Conservation (phyloP, 2,113 vertebrate genomes). For the Pica pica region DNA sequence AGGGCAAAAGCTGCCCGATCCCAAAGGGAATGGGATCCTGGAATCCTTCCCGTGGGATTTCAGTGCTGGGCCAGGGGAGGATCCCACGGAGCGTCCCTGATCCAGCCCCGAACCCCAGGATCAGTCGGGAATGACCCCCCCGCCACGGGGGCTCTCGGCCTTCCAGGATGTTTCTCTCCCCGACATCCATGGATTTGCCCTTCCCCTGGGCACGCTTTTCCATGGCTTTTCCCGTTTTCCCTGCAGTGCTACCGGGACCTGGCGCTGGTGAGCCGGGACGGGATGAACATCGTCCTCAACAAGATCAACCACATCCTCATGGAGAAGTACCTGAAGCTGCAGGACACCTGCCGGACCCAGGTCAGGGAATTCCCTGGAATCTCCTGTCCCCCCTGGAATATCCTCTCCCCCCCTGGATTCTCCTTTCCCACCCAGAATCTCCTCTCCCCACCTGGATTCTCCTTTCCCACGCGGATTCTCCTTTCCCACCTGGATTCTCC, state of each 20-base stretch:
- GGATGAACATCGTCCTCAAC: slow-evolving; percentile 88
- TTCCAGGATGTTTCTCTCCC: neutral
- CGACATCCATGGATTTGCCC: fast-evolving
- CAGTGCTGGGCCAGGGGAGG: neutral
- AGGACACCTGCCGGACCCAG: slow-evolving; percentile 85
- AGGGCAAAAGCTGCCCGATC: neutral
- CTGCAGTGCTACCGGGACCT: slow-evolving; percentile 90
- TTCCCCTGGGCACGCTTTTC: neutral
- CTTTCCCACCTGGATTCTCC: too few relatives aligned
- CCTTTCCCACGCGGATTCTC: too few relatives aligned
- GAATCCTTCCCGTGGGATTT: neutral
- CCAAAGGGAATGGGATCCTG: neutral
- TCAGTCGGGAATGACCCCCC: neutral
- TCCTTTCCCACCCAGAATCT: too few relatives aligned
- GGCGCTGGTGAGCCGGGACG: slow-evolving; percentile 88
- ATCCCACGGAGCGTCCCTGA: neutral
- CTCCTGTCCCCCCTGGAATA: neutral
- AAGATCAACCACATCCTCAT: slow-evolving; percentile 87
- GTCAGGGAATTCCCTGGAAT: slow-evolving; percentile 22
- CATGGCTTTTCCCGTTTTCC: fast-evolving
- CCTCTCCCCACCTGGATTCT: too few relatives aligned
- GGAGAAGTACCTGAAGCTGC: slow-evolving; percentile 92
- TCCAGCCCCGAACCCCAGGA: too few relatives aligned
- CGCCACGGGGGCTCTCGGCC: neutral
- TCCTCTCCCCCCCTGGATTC: too few relatives aligned